A percentile compares a stretch with the other conserved stretches of the same genome.
Conservation (phyloP, 2,113 vertebrate species). For the human (Homo sapiens) region GRCh38 chr5:95134501-95135000, state of each 20-base stretch:
- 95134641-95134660: background rate
- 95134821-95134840: background rate
- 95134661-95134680: background rate
- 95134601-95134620: background rate
- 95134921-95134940: background rate
- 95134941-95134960: background rate
- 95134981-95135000: background rate
- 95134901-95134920: background rate
- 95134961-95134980: conserved; percentile 17
- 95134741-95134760: background rate
- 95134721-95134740: background rate
- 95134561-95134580: background rate
- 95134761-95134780: background rate
- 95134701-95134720: background rate
- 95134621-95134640: background rate
- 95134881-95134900: background rate
- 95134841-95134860: conserved; percentile 18
- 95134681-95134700: background rate
- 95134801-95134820: background rate
- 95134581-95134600: background rate
- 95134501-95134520: background rate
- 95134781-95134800: background rate
- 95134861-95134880: conserved; percentile 21
- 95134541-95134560: background rate
- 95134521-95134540: background rate